A percentile compares a stretch with the other conserved stretches of the same genome.
phyloP scores from a whole-genome alignment of 1,140 invertebrate genomes.

The Belonocnema kinseyi region DNA sequence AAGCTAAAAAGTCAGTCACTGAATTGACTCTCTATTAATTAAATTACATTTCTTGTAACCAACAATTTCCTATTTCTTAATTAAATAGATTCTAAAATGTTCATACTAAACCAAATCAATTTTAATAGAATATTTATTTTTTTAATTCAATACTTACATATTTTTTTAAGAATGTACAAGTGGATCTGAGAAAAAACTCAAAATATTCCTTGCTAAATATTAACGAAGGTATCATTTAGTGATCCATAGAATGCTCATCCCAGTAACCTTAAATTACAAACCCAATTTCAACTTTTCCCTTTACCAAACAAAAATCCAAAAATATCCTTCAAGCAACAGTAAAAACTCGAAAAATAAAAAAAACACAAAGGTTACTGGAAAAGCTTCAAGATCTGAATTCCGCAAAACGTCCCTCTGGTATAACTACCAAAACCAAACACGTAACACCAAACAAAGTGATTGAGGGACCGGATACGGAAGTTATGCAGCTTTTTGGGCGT shows the following conservation, averaged over 20 bases:
- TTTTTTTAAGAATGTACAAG: too few relatives aligned
- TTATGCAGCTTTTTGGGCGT: neutral
- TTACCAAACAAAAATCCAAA: neutral
- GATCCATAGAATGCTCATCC: neutral
- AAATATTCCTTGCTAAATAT: neutral
- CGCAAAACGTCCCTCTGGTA: neutral
- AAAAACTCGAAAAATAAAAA: neutral
- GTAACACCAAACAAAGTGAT: slow-evolving; percentile 2
- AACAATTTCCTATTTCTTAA: too few relatives aligned
- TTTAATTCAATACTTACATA: too few relatives aligned
- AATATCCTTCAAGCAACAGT: neutral
- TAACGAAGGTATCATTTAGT: neutral
- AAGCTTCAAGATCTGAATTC: neutral
- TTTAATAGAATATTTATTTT: too few relatives aligned
- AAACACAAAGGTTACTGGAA: neutral
- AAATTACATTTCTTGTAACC: too few relatives aligned
- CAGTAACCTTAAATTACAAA: neutral
- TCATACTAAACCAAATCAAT: too few relatives aligned
- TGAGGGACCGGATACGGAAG: neutral
- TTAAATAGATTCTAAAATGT: too few relatives aligned
- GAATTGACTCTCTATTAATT: too few relatives aligned
- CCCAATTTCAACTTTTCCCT: neutral
- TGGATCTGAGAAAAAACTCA: too few relatives aligned
- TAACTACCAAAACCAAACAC: slow-evolving; percentile 26
- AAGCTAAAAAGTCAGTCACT: too few relatives aligned